These are phyloP conservation scores for Panzeria rudis DNA, from an alignment of 2,888 invertebrate species.

Conservation along the genomic window DNA sequence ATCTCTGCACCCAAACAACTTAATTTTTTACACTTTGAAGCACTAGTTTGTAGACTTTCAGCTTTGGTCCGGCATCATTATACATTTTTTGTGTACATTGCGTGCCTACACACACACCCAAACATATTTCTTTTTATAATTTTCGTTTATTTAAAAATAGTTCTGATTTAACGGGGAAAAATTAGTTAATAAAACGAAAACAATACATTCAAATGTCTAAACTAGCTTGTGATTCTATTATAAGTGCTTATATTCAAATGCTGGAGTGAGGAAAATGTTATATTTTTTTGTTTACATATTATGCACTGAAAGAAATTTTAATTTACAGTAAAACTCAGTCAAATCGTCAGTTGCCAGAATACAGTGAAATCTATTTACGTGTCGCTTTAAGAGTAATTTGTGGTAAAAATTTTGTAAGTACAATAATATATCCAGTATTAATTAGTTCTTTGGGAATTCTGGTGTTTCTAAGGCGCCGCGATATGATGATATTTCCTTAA, in stretches of 20 bases:
- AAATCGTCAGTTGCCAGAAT: slow-evolving; percentile 48
- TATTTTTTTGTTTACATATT: slow-evolving; percentile 6
- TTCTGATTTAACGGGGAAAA: neutral
- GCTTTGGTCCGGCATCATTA: slow-evolving; percentile 21
- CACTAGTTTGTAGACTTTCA: slow-evolving; percentile 35
- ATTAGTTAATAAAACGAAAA: neutral
- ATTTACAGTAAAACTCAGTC: slow-evolving; percentile 59
- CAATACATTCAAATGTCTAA: neutral
- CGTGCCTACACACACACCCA: neutral
- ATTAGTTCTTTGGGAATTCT: no score
- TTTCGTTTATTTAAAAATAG: neutral
- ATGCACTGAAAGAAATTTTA: slow-evolving; percentile 35
- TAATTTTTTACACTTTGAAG: slow-evolving; percentile 2
- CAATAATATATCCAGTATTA: no score
- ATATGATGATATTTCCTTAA: no score
- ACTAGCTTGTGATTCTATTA: slow-evolving; percentile 60
- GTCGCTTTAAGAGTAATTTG: slow-evolving; percentile 64
- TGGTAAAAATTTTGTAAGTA: slow-evolving; percentile 54
- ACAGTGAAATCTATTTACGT: slow-evolving; percentile 71
- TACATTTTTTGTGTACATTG: neutral
- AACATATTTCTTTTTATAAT: neutral
- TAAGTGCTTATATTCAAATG: slow-evolving; percentile 67
- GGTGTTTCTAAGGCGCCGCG: no score
- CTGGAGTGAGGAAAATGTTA: slow-evolving; percentile 51
- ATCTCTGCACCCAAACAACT: neutral